Evolutionary conservation across 2,113 vertebrate genomes (phyloP).

Genomic region (Notechis scutatus): DNA sequence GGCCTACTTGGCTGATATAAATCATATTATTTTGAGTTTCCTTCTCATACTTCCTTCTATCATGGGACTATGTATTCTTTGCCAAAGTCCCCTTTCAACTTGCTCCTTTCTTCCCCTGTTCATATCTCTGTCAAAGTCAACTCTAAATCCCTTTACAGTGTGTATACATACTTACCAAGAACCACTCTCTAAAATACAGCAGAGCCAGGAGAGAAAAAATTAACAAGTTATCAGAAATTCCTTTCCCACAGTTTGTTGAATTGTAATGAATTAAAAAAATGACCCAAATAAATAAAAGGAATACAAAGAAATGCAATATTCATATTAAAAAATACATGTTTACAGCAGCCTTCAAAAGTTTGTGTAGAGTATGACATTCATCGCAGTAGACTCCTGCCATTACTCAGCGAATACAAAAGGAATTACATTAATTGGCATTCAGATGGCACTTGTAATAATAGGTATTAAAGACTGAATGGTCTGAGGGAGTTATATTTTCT

Average conservation of each 20-base stretch:
- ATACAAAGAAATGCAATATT: rapidly evolving
- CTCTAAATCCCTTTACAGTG: not conserved
- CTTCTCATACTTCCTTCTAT: not conserved
- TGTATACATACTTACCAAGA: not conserved
- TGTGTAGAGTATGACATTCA: not conserved
- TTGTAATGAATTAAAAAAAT: not conserved
- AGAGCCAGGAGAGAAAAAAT: not conserved
- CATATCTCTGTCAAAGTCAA: not conserved
- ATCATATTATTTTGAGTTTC: not conserved
- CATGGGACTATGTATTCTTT: not conserved
- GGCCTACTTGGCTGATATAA: not conserved
- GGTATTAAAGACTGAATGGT: not conserved
- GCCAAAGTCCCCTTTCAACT: not conserved
- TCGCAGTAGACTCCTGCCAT: not conserved
- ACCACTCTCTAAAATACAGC: not conserved
- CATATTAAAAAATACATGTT: not conserved
- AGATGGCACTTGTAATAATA: not conserved
- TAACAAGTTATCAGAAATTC: not conserved
- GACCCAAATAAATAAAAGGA: not conserved
- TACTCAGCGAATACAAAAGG: not conserved
- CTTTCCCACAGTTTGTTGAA: not conserved
- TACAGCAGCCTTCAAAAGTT: not conserved
- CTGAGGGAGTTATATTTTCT: not conserved
- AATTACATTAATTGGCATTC: not conserved
- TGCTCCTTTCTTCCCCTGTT: not conserved